A percentile compares a stretch with the other conserved stretches of the same genome.
Evolutionary conservation across 1,140 invertebrate genomes (phyloP).

Genomic region (Arctopsyche grandis): DNA sequence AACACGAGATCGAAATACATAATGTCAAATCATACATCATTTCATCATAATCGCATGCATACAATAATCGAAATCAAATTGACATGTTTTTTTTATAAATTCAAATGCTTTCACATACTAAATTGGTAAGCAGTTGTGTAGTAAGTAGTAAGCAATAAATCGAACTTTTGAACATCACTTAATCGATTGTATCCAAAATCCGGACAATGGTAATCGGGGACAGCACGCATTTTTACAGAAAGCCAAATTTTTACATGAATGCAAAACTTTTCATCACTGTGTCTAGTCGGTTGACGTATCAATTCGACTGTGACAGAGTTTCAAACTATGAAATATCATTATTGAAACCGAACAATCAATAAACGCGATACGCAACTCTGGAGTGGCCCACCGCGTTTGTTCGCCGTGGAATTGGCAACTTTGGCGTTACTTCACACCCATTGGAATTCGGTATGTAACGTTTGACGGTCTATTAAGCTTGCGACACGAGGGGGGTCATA

Average conservation of each 20-base stretch:
- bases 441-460: slow-evolving; percentile 41
- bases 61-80: too few species aligned
- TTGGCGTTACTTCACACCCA: slow-evolving; percentile 32
- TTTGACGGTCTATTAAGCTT: slow-evolving; percentile 45
- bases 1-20: too few species aligned
- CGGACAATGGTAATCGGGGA: too few species aligned
- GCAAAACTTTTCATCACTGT: neutral
- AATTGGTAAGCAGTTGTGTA: too few species aligned
- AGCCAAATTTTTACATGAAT: neutral
- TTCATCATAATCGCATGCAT: too few species aligned
- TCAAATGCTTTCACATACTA: too few species aligned
- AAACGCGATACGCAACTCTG: slow-evolving; percentile 15
- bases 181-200: too few species aligned
- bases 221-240: too few species aligned
- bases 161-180: too few species aligned
- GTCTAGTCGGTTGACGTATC: slow-evolving; percentile 9
- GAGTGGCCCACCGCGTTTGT: neutral
- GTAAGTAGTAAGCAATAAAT: too few species aligned
- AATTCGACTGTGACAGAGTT: slow-evolving; percentile 25
- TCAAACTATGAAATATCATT: slow-evolving; percentile 33
- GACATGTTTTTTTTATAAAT: too few species aligned
- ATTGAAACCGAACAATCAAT: neutral
- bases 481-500: slow-evolving; percentile 33
- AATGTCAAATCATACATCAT: too few species aligned
- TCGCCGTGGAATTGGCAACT: slow-evolving; percentile 11